Evolutionary conservation across 1,140 invertebrate species (phyloP).

Genomic region (Anadara kagoshimensis): DNA sequence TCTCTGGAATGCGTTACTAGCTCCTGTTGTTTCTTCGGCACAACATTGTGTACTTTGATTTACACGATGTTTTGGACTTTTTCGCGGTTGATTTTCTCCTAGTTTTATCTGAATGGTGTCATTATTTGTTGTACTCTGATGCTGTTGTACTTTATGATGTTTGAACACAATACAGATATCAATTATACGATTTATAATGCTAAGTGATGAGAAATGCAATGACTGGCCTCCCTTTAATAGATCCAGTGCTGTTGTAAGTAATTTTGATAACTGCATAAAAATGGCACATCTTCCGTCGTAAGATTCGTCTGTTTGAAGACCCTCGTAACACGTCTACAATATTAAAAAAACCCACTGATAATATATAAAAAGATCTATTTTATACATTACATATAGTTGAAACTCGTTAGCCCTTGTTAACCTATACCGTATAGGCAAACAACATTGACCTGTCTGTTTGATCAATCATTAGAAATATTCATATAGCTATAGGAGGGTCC

Average conservation of each 20-base stretch:
- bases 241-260: constrained; percentile 76
- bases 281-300: constrained; percentile 57
- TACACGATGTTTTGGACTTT: too few species aligned
- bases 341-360: constrained; percentile 5
- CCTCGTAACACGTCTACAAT: constrained; percentile 68
- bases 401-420: too few species aligned
- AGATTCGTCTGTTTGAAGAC: constrained; percentile 49
- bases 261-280: constrained; percentile 74
- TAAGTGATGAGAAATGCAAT: constrained; percentile 79
- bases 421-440: too few species aligned
- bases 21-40: too few species aligned
- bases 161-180: constrained; percentile 75
- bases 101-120: too few species aligned
- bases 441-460: too few species aligned
- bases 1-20: constrained; percentile 16
- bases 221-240: constrained; percentile 78
- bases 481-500: too few species aligned
- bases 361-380: neutral
- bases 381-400: too few species aligned
- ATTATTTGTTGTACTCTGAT: neutral
- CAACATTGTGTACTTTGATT: too few species aligned
- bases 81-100: too few species aligned
- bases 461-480: too few species aligned
- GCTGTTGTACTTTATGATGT: constrained; percentile 58
- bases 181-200: constrained; percentile 79